Evolutionary conservation across 2,113 vertebrate species (phyloP).

Genomic region (Paramisgurnus dabryanus): DNA sequence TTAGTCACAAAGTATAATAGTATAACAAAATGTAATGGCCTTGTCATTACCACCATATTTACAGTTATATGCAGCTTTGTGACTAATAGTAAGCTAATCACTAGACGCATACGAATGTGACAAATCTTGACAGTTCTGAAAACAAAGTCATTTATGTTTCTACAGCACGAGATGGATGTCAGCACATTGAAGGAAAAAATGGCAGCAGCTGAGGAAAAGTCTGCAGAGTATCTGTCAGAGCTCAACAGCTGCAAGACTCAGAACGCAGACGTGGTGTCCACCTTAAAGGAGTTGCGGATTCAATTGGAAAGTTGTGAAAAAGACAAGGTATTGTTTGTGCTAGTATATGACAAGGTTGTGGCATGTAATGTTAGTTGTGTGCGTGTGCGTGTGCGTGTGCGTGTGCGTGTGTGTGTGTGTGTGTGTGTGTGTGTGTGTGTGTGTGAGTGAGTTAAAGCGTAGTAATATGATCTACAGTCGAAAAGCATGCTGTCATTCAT

Average conservation of each 20-base stretch:
- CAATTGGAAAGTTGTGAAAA: conserved; percentile 24
- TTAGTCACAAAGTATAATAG: no score
- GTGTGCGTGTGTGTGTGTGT: no score
- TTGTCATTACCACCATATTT: no score
- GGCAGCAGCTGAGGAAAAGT: conserved; percentile 56
- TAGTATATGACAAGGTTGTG: not conserved
- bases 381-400: no score
- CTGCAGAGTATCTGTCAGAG: conserved; percentile 64
- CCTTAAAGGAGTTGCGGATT: conserved; percentile 60
- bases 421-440: no score
- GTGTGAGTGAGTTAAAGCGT: no score
- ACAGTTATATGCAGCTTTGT: no score
- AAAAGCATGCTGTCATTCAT: no score
- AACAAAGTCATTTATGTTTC: conserved; percentile 32
- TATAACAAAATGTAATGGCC: no score
- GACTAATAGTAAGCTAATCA: not conserved
- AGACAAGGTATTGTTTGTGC: not conserved
- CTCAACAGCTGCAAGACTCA: conserved; percentile 65
- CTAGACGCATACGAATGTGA: not conserved
- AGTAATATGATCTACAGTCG: no score
- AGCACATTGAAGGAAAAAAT: conserved; percentile 62
- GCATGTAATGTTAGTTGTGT: not conserved
- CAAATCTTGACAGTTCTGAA: not conserved
- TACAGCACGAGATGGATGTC: conserved; percentile 66
- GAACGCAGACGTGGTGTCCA: conserved; percentile 64